Percentiles rank a stretch among this genome's conserved stretches.
Conservation (phyloP, 2,888 invertebrate species). For the Pyrrhosoma nymphula region DNA sequence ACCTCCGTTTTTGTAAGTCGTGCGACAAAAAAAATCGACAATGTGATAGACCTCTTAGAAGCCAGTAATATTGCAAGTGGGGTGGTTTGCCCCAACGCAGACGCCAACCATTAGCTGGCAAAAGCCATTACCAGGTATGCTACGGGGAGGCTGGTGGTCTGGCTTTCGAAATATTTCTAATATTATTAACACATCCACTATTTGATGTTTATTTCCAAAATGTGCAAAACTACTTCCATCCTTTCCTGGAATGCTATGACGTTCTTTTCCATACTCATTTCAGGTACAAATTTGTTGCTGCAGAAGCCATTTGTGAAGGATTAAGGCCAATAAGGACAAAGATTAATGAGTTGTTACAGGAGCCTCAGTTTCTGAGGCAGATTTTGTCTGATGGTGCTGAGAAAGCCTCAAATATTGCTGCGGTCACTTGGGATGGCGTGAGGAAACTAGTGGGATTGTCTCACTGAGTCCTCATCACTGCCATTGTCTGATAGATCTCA, state of each 20-base stretch:
- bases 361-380: constrained; percentile 83
- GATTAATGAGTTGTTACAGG: constrained; percentile 81
- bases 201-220: no score
- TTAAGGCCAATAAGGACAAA: constrained; percentile 85
- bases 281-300: constrained; percentile 86
- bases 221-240: no score
- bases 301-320: constrained; percentile 86
- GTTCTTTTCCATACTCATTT: constrained; percentile 71
- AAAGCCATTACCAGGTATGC: no score
- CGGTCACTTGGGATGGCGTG: constrained; percentile 83
- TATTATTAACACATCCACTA: no score
- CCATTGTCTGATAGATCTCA: background rate
- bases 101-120: no score
- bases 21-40: no score
- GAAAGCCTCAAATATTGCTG: constrained; percentile 83
- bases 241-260: background rate
- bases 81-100: no score
- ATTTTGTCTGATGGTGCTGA: constrained; percentile 83
- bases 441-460: constrained; percentile 81
- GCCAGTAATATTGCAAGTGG: no score
- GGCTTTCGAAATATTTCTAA: no score
- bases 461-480: background rate
- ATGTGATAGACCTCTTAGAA: no score
- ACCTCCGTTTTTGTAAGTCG: no score
- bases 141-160: no score